phyloP scores from a whole-genome alignment of 1,140 invertebrate genomes.

The Akabosia matsudoensis region DNA sequence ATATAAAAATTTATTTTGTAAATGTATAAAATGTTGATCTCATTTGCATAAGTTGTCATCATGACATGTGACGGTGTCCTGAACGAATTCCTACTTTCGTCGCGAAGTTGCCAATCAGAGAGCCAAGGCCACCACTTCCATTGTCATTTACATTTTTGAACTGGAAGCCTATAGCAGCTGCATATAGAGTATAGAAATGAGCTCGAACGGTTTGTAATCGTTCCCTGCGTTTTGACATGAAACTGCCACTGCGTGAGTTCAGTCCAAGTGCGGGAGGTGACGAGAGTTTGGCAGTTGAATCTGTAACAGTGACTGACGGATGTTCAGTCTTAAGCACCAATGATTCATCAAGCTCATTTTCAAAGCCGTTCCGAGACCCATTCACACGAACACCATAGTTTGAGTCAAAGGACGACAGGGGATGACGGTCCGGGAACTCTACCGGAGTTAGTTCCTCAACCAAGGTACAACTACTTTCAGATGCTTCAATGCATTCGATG shows the following conservation, averaged over 20 bases:
- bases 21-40: not conserved
- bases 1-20: not conserved
- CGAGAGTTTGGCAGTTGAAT: not conserved
- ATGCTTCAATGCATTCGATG: constrained; percentile 35
- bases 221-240: constrained; percentile 54
- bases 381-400: not conserved
- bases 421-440: constrained; percentile 20
- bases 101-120: constrained; percentile 58
- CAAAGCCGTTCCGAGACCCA: not conserved
- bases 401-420: not conserved
- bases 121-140: constrained; percentile 51
- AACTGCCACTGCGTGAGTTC: constrained; percentile 40
- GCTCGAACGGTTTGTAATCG: constrained; percentile 58
- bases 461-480: constrained; percentile 44
- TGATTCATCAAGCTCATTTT: constrained; percentile 11
- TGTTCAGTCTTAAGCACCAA: not conserved
- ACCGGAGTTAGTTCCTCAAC: constrained; percentile 39
- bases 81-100: constrained; percentile 59
- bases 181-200: constrained; percentile 58
- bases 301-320: not conserved
- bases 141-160: constrained; percentile 53
- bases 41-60: not conserved
- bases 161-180: constrained; percentile 57
- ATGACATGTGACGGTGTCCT: constrained; percentile 28
- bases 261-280: constrained; percentile 39